phyloP scores from a whole-genome alignment of 2,888 invertebrate species.

The Drosophila maculinotata region DNA sequence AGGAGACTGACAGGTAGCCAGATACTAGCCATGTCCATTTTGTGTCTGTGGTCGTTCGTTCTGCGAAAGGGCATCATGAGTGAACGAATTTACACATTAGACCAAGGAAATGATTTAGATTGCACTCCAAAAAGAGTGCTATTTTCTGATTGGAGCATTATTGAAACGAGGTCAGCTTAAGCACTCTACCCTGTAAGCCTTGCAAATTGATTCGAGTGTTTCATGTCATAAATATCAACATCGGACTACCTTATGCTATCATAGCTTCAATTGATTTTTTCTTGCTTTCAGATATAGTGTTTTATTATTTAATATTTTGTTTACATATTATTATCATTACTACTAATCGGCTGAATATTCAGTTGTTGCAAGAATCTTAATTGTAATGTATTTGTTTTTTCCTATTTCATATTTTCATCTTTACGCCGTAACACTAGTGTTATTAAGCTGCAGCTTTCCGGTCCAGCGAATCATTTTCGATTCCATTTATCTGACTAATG shows the following conservation, averaged over 20 bases:
- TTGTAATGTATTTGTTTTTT: no score
- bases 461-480: neutral
- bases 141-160: constrained; percentile 8
- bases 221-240: no score
- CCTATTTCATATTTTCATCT: no score
- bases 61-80: constrained; percentile 4
- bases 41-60: constrained; percentile 6
- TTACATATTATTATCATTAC: no score
- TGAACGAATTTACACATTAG: neutral
- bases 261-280: no score
- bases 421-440: no score
- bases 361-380: no score
- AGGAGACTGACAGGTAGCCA: constrained; percentile 6
- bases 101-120: constrained; percentile 10
- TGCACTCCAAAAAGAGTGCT: neutral
- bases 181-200: neutral
- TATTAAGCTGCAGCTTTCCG: neutral
- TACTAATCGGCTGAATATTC: no score
- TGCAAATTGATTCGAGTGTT: no score
- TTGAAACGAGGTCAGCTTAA: neutral
- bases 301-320: no score
- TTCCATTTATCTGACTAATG: constrained; percentile 7
- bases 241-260: no score
- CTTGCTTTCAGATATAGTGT: no score
- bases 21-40: constrained; percentile 11